These are phyloP conservation scores for Lepus timidus DNA, from an alignment of 2,113 vertebrate species.

Conservation along the genomic window DNA sequence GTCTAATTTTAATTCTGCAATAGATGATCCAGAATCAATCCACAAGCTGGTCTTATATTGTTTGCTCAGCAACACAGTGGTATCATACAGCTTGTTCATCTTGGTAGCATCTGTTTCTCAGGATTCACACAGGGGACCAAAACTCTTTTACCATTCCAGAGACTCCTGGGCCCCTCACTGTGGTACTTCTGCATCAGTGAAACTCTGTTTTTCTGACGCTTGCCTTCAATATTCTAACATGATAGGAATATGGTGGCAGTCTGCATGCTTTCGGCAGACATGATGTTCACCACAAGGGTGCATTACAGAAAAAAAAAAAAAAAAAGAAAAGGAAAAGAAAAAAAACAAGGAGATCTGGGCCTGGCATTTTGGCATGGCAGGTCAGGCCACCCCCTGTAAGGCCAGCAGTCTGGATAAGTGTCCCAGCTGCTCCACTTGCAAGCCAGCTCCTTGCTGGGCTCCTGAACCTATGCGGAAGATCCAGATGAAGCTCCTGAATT, in stretches of 20 bases:
- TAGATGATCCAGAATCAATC: neutral
- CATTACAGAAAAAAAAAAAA: no score
- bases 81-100: neutral
- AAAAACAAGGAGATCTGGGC: no score
- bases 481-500: no score
- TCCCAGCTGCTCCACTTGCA: no score
- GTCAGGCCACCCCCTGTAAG: no score
- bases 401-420: no score
- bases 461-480: no score
- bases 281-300: neutral
- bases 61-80: neutral
- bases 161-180: neutral
- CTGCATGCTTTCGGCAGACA: neutral
- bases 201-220: neutral
- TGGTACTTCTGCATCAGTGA: neutral
- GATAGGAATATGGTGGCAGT: neutral
- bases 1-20: neutral
- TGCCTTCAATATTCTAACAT: no score
- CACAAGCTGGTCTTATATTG: neutral
- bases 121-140: rapidly evolving
- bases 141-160: neutral
- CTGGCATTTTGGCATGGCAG: no score
- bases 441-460: no score
- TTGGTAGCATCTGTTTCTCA: neutral
- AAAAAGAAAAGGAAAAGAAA: no score